Base-by-base conservation (phyloP, 2,888 invertebrate species). In the Amphipyra berbera region DNA sequence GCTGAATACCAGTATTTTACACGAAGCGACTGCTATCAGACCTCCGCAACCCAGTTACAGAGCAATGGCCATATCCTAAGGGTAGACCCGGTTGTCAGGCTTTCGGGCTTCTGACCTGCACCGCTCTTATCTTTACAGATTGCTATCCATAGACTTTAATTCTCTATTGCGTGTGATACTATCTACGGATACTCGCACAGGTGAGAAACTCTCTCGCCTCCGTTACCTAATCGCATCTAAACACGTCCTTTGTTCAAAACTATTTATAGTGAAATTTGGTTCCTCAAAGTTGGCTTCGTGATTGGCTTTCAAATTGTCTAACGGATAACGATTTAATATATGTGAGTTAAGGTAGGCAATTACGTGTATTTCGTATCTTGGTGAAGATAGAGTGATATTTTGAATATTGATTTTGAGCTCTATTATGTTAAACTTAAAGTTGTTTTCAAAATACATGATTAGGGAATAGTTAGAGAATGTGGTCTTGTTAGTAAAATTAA, bases 261-360 rank as follows among this genome's bases (percentile, higher is more conserved):
- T 77, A 65, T 72, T 69, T 63, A 61, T 57, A 57, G 41, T 45
- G 48, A 67, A 77, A 68, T 74, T 74, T 60, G 54, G 50, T 54
- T 61, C 41, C 50, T 55, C 58, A 53, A 68, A 74, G 47, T 77
- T 71, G 6, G 37, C 42, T 66, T 37, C 66, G 61, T 77, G 74
- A 76, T 76, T 77, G 53, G 68, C 72, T 77, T 77, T 55, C 64
- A 71, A 74, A 74, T 61, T 60, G 68, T 68, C 55, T 55, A 46
- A 58, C 47, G 47, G 61, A 47, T 61, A 58, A 68, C 41, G 42
- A 58, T 61, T 13, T 50, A 42, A 38, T 49, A 44, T 57, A 50
- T 57, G 13, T 15, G 7, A 15, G 15, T 40, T 35, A 1, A 48
- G 44, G 14, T 50, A 27, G 13, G 38, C 47, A 12, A 49, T 44